A percentile compares a stretch with the other conserved stretches of the same genome.
Evolutionary conservation across 2,888 invertebrate species (phyloP).

Genomic region (Heliconius ethilla): DNA sequence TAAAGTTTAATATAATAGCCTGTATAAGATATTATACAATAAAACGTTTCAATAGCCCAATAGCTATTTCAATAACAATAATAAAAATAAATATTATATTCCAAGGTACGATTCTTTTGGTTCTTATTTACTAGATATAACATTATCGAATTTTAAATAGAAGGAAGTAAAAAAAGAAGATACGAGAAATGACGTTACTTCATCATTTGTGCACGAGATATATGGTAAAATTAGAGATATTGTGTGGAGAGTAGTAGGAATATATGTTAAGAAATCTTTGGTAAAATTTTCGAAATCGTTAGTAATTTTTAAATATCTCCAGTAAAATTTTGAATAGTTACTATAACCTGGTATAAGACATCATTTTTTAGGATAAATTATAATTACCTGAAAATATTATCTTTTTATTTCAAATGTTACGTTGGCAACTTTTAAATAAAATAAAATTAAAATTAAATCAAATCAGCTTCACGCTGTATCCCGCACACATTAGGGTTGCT

Average conservation of each 20-base stretch:
- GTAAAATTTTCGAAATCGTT: too few species aligned
- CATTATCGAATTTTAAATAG: background rate
- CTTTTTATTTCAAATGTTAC: background rate
- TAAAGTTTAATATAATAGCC: too few species aligned
- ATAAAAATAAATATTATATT: background rate
- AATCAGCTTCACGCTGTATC: too few species aligned
- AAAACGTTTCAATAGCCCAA: conserved; percentile 32
- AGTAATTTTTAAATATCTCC: too few species aligned
- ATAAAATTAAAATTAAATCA: background rate
- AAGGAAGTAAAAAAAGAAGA: background rate
- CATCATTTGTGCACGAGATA: background rate
- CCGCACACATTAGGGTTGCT: too few species aligned
- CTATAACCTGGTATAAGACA: too few species aligned
- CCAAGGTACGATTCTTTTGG: background rate
- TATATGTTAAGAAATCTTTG: background rate
- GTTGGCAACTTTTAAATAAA: background rate
- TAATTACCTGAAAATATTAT: background rate
- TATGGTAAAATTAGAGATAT: background rate
- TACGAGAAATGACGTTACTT: background rate
- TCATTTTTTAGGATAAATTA: too few species aligned
- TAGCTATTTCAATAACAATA: conserved; percentile 28
- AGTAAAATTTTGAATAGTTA: too few species aligned
- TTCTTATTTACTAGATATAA: background rate
- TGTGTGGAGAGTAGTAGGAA: background rate
- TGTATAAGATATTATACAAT: conserved; percentile 44